Base-by-base conservation (phyloP, 2,113 vertebrate species). In the Ceuthmochares aereus region DNA sequence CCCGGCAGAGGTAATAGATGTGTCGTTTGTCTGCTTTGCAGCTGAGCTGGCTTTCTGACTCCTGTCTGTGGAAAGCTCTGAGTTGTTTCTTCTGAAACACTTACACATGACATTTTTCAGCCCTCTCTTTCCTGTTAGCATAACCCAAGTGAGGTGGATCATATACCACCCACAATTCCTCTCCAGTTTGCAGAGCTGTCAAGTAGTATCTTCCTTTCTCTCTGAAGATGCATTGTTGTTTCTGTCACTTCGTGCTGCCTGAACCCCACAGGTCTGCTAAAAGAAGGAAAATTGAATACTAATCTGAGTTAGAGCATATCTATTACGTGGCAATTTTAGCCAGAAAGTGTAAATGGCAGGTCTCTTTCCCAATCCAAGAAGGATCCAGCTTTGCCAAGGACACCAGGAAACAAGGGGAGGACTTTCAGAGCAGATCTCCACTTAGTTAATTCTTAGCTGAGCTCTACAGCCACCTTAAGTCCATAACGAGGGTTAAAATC, bases 161-260 rank as follows among this genome's bases (percentile, higher is more conserved):
- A 0, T n/a, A 12, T 30, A 66, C 64, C 34, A n/a, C 72, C 52
- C 59, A 43, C 52, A 30, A 25, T 60, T 77, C 54, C 72, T 49
- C 64, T 87, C 58, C 25, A 11, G 3, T 82, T 77, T 82, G 40
- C 52, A 62, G 70, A 82, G 47, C 77, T 94, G 64, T 77, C 52
- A 72, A 55, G 34, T 64, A 36, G 10, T 54, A 45, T 58, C 52
- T 72, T 60, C 32, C 40, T 60, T 82, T 60, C 52, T n/a, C 34
- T 66, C 70, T 55, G 29, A 55, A 77, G 30, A 42, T 30, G 45
- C 26, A 12, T 15, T 25, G 43, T 75, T 66, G 42, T 34, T 82
- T 30, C 23, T 37, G 2, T 60, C 2, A 1, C 40, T 27, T 60
- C 9, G 8, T 0, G 0, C 42, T 30, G 47, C 4, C 0, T 32